These are phyloP conservation scores for Lepilemur septentrionalis DNA, from an alignment of 2,797 vertebrate genomes.

Conservation along the genomic window DNA sequence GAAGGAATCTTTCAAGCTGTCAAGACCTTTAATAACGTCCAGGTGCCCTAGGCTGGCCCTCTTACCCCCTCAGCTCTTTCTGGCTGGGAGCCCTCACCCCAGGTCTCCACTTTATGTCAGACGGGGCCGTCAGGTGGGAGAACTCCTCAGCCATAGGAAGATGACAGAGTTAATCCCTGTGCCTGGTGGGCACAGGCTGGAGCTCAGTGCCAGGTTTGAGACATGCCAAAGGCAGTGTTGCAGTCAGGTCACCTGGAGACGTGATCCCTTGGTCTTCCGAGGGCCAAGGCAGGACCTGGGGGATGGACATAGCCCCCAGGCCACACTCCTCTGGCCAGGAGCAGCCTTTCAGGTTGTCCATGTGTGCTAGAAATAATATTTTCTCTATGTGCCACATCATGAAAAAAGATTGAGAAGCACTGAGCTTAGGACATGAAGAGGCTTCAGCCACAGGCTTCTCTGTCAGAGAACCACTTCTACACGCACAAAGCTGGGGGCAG, in stretches of 20 bases:
- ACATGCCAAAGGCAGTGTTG: not conserved
- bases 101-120: not conserved
- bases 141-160: not conserved
- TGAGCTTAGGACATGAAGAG: not conserved
- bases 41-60: not conserved
- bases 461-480: not conserved
- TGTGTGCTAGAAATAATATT: not conserved
- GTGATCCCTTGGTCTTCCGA: not conserved
- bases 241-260: not conserved
- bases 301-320: not conserved
- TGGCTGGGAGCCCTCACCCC: not conserved
- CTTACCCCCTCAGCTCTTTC: not conserved
- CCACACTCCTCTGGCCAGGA: not conserved
- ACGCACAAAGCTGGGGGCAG: not conserved
- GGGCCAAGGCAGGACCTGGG: not conserved
- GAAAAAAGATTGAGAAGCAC: conserved; percentile 19
- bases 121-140: not conserved
- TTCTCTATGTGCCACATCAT: not conserved
- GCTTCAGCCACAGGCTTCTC: not conserved
- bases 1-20: not conserved
- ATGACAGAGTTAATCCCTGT: fast-evolving
- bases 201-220: not conserved
- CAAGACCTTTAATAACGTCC: conserved; percentile 58
- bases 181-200: not conserved
- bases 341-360: not conserved